Evolutionary conservation across 2,113 vertebrate genomes (phyloP), one percentile per base, ranked within the genome.

Genomic region (Silurus meridionalis): DNA sequence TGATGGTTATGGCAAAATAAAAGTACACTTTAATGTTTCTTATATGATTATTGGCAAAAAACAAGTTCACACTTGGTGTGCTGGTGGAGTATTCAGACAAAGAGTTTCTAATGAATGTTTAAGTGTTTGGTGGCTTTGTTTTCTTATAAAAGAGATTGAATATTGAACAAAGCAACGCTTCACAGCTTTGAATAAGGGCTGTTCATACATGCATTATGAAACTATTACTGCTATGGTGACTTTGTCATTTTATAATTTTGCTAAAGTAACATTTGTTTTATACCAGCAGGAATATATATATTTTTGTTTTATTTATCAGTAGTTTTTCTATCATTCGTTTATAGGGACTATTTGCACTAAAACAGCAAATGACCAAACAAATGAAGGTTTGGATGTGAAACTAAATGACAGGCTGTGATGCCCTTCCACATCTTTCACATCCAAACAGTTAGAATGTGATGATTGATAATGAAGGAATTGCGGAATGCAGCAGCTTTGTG

Each of bases 391-490:
- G 50, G 55, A 57, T 46, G 37, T 6, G 58, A 58, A 52, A 61
- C 58, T 67, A 55, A 72, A 83, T 58, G 28, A 75, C 21, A 64
- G 21, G 23, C 50, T 83, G 55, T 14, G n/a, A n/a, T 83, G 21
- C 23, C 60, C 61, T 15, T 19, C 3, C 14, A 13, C 14, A 0
- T 23, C 37, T 85, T 85, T 58, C 55, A 61, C 64, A 80, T 21
- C 46, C 63, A 69, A 78, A 83, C 61, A 80, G 28, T 53, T 86
- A 60, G 9, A 28, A 23, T 61, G 15, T 21, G 8, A 58, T 63
- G 57, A 84, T 52, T 23, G 71, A 72, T 25, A 52, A 52, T 64
- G 5, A 53, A 64, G 52, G 7, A 6, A 52, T 64, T 6, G 28
- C 28, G 52, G 7, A 3, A 21, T 52, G 19, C 48, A 77, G 60